Percentiles rank a stretch among this genome's conserved stretches.
These are phyloP conservation scores for Drosophila paulistorum DNA, from an alignment of 1,140 invertebrate genomes.

Conservation along the genomic window DNA sequence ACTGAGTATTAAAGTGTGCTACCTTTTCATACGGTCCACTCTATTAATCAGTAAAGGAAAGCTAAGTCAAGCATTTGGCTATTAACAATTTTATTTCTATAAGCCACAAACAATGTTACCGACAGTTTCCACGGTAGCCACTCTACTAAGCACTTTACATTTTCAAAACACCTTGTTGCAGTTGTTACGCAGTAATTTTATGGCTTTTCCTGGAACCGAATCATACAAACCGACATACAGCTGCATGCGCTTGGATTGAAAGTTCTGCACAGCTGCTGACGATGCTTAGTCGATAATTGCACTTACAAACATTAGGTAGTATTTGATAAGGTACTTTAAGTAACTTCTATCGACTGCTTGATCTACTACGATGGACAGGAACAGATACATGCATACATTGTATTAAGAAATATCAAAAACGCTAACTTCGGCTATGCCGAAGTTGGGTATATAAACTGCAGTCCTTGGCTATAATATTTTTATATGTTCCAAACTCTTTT, in stretches of 20 bases:
- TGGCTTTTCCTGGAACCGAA: conserved; percentile 79
- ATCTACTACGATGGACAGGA: no score
- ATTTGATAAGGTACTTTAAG: conserved; percentile 18
- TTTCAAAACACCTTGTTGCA: conserved; percentile 81
- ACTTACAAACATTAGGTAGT: conserved; percentile 37
- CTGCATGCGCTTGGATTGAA: conserved; percentile 49
- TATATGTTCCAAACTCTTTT: no score
- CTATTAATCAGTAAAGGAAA: conserved; percentile 69
- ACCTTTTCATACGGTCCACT: background rate
- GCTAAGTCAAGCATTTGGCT: conserved; percentile 75
- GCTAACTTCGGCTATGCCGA: no score
- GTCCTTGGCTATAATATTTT: no score
- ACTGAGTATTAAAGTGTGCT: background rate
- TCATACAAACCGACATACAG: conserved; percentile 77
- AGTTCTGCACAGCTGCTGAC: conserved; percentile 43
- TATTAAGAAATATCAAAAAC: no score
- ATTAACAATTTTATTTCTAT: conserved; percentile 82
- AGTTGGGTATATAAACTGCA: no score
- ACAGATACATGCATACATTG: no score
- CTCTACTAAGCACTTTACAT: conserved; percentile 42
- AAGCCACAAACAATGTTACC: conserved; percentile 76
- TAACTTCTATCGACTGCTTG: background rate
- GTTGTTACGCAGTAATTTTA: conserved; percentile 82
- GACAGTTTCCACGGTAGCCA: conserved; percentile 36
- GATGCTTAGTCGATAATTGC: conserved; percentile 68